phyloP scores from a whole-genome alignment of 2,797 vertebrate species.

The Acanthurus leucopareius region DNA sequence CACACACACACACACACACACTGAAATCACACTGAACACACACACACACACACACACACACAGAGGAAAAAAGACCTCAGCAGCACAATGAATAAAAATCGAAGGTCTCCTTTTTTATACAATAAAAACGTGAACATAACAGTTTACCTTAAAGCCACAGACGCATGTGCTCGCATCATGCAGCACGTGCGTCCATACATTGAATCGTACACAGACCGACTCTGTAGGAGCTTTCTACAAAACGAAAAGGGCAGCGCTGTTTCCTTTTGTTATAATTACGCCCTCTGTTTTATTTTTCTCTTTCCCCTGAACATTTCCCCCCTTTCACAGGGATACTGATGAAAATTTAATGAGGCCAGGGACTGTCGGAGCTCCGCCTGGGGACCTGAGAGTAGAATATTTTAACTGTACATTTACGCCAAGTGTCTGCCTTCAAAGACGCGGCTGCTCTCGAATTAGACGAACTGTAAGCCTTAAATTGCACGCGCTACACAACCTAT shows the following conservation, averaged over 20 bases:
- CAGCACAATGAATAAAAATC: constrained; percentile 58
- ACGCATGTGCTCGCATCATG: constrained; percentile 11
- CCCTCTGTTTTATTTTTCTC: constrained; percentile 88
- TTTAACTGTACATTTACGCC: constrained; percentile 99
- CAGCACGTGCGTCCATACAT: constrained; percentile 49
- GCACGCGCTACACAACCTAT: constrained; percentile 80
- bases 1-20: constrained; percentile 25
- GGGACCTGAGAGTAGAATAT: constrained; percentile 97
- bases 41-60: constrained; percentile 41
- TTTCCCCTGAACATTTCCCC: constrained; percentile 83
- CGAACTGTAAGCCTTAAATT: constrained; percentile 90
- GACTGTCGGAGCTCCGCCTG: constrained; percentile 95
- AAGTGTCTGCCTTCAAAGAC: constrained; percentile 97
- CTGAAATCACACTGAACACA: constrained; percentile 20
- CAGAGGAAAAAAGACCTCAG: constrained; percentile 36
- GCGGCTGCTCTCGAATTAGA: constrained; percentile 95
- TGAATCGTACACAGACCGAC: constrained; percentile 40
- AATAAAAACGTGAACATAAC: constrained; percentile 49
- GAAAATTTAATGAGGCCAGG: constrained; percentile 99
- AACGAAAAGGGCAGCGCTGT: constrained; percentile 82
- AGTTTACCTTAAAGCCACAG: constrained; percentile 66
- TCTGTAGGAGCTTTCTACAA: constrained; percentile 69
- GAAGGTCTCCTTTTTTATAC: constrained; percentile 36
- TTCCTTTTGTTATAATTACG: constrained; percentile 91
- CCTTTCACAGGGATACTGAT: constrained; percentile 96